Base-by-base conservation (phyloP, 2,113 vertebrate species). In the Otocyon megalotis region DNA sequence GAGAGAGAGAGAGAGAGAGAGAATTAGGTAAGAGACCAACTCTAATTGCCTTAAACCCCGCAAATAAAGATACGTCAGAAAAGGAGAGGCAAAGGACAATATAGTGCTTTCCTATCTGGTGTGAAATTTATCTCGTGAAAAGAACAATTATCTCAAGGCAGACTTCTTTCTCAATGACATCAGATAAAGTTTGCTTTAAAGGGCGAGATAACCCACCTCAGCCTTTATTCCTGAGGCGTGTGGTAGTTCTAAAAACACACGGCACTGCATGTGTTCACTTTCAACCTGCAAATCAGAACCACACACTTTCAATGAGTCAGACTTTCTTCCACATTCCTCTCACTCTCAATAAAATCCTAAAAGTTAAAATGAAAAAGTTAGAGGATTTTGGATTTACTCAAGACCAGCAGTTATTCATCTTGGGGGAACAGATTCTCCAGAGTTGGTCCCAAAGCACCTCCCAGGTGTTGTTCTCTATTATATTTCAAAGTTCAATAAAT, bases 91-190 rank as follows among this genome's bases (percentile, higher is more conserved):
- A 10, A 93, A 94, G 35, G 65, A 76, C 50, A 76, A 54, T 58
- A 8, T 1, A 50, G 24, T 53, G 35, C n/a, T 94, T 69, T 93
- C 50, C 76, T 92, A 19, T 80, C 71, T 93, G 93, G 86, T 37
- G 43, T 35, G 69, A 79, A 88, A 87, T 92, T 62, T 92, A 63
- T 93, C 74, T 88, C 90, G 74, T 32, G 35, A 89, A 83, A 93
- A 86, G 74, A 83, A 80, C 67, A 63, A 83, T 82, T 81, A 87
- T 90, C 35, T 88, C 63, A 74, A 72, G 62, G n/a, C 65, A 91
- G 71, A 58, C 43, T 93, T 88, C 65, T 83, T 89, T 63, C 76
- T 85, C 93, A 87, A 24, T 60, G 60, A 97, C 62, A 94, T 95
- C 91, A 88, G 85, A 93, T 60, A 76, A 94, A 85, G 17, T 67